Base-by-base conservation (phyloP, 1,140 invertebrate genomes). In the Drosophila sp. region DNA sequence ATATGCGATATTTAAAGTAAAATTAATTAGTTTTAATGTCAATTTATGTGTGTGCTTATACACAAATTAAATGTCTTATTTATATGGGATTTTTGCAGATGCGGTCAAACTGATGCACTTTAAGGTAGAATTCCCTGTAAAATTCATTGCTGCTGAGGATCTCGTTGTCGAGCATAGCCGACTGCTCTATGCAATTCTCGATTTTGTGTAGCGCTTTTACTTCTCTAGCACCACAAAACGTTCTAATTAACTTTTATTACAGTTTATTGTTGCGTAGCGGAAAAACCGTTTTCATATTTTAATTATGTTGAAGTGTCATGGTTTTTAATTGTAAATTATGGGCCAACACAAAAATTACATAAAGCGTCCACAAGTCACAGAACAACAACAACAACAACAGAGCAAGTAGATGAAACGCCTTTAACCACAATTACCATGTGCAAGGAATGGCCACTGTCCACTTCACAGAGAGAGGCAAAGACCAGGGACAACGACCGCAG, bases 221-320 rank as follows among this genome's bases (percentile, higher is more conserved):
- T 56, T 7, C 41, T 18, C 41, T 45, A 64, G 43, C 67, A 63
- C 45, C 32, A 46, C 54, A 57, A 65, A 72, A 46, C 57, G 40
- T 71, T 83, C 72, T 87, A 87, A 87, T 87, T 87, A 87, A 83
- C 83, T 87, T 87, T 87, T 87, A 87, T 87, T 87, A 87, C 83
- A 77, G 66, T 89, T 87, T 87, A 87, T 80, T 89, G 83, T 78
- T 83, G 79, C 65, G 59, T 62, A 59, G 79, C 76, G 72, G 75
- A 77, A 82, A 74, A 82, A 73, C 76, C 83, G 83, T 87, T 87
- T 89, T 87, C 83, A 87, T 80, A 89, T 87, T 87, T 87, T 87
- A 89, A 87, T 87, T 87, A 89, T 87, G 80, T 80, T 87, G 78
- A 89, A 87, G 83, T 87, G 83, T 87, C 83, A 89, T 87, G 79